These are phyloP conservation scores for Rhinogobio ventralis DNA, from an alignment of 2,797 vertebrate genomes.

Conservation along the genomic window DNA sequence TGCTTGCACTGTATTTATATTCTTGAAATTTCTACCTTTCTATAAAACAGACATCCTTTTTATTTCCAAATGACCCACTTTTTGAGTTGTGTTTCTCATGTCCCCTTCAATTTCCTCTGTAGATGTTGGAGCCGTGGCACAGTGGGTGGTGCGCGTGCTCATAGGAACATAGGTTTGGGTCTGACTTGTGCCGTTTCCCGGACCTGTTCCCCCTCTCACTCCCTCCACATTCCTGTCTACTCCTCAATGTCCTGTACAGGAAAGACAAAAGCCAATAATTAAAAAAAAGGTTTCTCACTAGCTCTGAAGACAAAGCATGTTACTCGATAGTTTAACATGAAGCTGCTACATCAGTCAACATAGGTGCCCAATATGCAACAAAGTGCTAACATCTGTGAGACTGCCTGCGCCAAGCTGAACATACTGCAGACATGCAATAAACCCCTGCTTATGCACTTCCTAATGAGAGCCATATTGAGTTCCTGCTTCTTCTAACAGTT, in stretches of 20 bases:
- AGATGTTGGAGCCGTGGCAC: conserved; percentile 3
- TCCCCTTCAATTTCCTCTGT: conserved; percentile 40
- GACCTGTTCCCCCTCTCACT: neutral
- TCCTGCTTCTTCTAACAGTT: conserved; percentile 30
- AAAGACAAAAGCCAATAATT: neutral
- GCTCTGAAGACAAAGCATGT: conserved; percentile 35
- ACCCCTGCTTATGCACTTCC: conserved; percentile 62
- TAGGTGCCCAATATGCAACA: conserved; percentile 51
- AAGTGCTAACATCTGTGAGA: conserved; percentile 69
- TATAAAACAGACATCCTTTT: conserved; percentile 30
- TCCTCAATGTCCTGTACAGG: neutral
- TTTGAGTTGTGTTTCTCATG: conserved; percentile 58
- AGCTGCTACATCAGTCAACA: conserved; percentile 59
- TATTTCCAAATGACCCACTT: conserved; percentile 58
- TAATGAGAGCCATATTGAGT: conserved; percentile 72
- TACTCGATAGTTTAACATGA: conserved; percentile 60
- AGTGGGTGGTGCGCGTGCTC: conserved; percentile 24
- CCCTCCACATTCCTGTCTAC: neutral
- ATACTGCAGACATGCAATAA: conserved; percentile 61
- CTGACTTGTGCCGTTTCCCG: neutral
- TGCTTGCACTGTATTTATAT: conserved; percentile 18
- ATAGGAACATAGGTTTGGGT: neutral
- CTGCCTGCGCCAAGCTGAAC: conserved; percentile 48
- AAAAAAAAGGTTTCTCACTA: neutral
- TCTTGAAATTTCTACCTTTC: conserved; percentile 8